These are phyloP conservation scores for Chymomyza amoena DNA, from an alignment of 2,888 invertebrate genomes.

Conservation along the genomic window DNA sequence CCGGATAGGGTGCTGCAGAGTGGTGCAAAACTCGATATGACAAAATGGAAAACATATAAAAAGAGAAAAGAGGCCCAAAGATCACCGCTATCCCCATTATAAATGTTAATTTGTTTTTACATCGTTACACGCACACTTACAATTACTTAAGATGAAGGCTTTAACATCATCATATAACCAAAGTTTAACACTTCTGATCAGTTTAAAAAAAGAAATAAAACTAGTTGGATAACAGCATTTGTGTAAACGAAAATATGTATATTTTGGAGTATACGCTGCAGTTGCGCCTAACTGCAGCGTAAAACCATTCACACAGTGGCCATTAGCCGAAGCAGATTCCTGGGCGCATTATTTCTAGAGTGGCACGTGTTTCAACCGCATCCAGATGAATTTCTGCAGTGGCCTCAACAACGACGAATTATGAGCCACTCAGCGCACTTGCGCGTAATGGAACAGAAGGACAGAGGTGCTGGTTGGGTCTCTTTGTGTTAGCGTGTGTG, in stretches of 20 bases:
- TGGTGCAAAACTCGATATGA: too few relatives aligned
- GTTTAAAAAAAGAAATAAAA: background rate
- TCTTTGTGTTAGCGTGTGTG: background rate
- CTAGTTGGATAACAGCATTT: background rate
- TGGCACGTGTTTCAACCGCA: constrained; percentile 72
- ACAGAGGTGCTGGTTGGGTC: background rate
- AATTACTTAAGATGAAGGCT: too few relatives aligned
- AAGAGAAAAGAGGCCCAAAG: too few relatives aligned
- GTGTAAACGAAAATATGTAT: background rate
- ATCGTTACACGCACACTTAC: too few relatives aligned
- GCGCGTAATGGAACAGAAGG: constrained; percentile 8
- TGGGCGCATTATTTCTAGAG: constrained; percentile 60
- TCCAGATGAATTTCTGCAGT: constrained; percentile 66
- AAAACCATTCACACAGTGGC: constrained; percentile 29
- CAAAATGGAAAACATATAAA: too few relatives aligned
- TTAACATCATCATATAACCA: too few relatives aligned
- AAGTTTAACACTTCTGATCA: too few relatives aligned
- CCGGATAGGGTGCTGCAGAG: too few relatives aligned
- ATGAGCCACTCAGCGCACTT: constrained; percentile 70
- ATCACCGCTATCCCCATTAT: too few relatives aligned
- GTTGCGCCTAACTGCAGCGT: constrained; percentile 17
- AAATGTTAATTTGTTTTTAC: too few relatives aligned
- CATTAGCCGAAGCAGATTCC: constrained; percentile 61
- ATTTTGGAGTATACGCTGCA: constrained; percentile 2
- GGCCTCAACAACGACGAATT: constrained; percentile 56